A percentile compares a stretch with the other conserved stretches of the same genome.
phyloP scores from a whole-genome alignment of 2,888 invertebrate genomes.

The Leptinotarsa rubiginosa region DNA sequence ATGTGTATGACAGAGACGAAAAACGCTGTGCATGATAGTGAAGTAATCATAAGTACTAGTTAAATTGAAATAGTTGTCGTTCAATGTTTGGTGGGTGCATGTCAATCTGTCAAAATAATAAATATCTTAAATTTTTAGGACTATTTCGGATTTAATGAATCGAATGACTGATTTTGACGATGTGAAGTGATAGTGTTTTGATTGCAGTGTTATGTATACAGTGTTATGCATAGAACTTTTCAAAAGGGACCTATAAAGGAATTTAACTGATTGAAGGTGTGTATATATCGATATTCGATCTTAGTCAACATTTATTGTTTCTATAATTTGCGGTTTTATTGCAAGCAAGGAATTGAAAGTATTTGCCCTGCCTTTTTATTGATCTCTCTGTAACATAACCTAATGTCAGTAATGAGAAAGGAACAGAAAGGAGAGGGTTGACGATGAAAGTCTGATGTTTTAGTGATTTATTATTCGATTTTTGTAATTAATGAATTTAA shows the following conservation, averaged over 20 bases:
- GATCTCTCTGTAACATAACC: conserved; percentile 36
- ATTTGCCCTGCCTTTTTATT: conserved; percentile 46
- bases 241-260: conserved; percentile 24
- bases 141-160: conserved; percentile 17
- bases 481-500: too few relatives aligned
- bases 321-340: conserved; percentile 18
- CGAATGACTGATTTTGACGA: conserved; percentile 27
- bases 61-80: conserved; percentile 57
- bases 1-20: conserved; percentile 33
- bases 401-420: conserved; percentile 37
- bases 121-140: conserved; percentile 29
- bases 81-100: conserved; percentile 55
- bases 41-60: conserved; percentile 29
- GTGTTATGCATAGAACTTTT: conserved; percentile 33
- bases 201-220: conserved; percentile 22
- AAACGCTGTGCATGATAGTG: conserved; percentile 20
- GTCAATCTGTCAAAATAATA: conserved; percentile 54
- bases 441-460: neutral
- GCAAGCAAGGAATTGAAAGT: conserved; percentile 2
- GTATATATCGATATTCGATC: conserved; percentile 30
- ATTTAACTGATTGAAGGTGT: conserved; percentile 36
- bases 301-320: conserved; percentile 27
- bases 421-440: neutral
- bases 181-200: conserved; percentile 41
- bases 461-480: too few relatives aligned